Conservation (phyloP, 1,140 invertebrate genomes). For the Temnothorax nylanderi region DNA sequence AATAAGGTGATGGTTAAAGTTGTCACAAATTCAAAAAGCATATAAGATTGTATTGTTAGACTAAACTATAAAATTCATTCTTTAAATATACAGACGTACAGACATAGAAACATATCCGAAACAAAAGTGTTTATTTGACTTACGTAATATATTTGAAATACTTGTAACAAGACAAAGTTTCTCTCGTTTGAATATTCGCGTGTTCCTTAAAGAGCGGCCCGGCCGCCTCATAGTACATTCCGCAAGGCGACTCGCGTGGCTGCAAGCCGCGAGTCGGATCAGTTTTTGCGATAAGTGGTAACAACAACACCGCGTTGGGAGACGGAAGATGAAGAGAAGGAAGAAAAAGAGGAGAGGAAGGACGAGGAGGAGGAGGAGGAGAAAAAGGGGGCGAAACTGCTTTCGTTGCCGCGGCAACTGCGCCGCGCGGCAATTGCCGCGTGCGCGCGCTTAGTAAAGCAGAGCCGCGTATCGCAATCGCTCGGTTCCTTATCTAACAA, state of each 20-base stretch:
- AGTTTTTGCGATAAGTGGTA: constrained; percentile 75
- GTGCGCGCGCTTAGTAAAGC: constrained; percentile 72
- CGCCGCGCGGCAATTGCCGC: constrained; percentile 60
- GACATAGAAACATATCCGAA: background rate
- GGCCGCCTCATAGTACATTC: constrained; percentile 67
- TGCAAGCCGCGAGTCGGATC: constrained; percentile 63
- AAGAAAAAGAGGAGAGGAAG: constrained; percentile 4
- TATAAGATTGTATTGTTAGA: background rate
- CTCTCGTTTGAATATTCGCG: constrained; percentile 23
- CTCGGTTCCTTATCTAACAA: constrained; percentile 78
- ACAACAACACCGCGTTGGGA: constrained; percentile 68
- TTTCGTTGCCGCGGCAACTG: constrained; percentile 39
- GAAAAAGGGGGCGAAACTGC: constrained; percentile 13
- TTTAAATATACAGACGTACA: background rate
- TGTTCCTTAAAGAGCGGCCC: constrained; percentile 65
- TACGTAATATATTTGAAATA: constrained; percentile 13
- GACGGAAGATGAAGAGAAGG: constrained; percentile 43
- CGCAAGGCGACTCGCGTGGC: constrained; percentile 64
- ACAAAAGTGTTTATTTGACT: constrained; percentile 2
- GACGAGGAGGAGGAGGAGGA: background rate
- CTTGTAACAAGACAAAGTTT: background rate
- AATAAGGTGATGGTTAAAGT: background rate
- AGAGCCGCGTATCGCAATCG: constrained; percentile 67
- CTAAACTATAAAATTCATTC: constrained; percentile 17
- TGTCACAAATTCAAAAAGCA: background rate